phyloP scores from a whole-genome alignment of 2,888 invertebrate species.

The Acanthoscelides obtectus region DNA sequence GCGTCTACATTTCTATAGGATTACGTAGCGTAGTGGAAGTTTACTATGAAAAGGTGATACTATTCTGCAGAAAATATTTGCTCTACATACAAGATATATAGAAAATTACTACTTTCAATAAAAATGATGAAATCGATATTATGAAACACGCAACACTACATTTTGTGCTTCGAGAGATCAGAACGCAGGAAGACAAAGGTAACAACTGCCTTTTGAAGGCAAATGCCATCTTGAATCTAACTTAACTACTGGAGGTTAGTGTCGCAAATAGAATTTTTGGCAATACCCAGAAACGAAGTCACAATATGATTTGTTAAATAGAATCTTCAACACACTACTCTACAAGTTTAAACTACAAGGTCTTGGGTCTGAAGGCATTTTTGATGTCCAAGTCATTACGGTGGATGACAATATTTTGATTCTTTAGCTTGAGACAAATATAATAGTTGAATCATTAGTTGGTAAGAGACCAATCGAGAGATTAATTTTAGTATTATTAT shows the following conservation, averaged over 20 bases:
- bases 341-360: no score
- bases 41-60: slow-evolving; percentile 22
- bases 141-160: slow-evolving; percentile 26
- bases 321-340: no score
- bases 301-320: no score
- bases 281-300: not conserved
- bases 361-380: no score
- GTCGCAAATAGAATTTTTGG: not conserved
- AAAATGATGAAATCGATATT: slow-evolving; percentile 16
- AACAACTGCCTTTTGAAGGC: slow-evolving; percentile 33
- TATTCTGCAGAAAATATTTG: slow-evolving; percentile 33
- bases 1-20: not conserved
- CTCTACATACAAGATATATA: slow-evolving; percentile 32
- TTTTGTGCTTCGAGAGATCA: slow-evolving; percentile 45
- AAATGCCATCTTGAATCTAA: slow-evolving; percentile 15
- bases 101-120: slow-evolving; percentile 18
- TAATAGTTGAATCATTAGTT: no score
- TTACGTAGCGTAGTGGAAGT: slow-evolving; percentile 15
- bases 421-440: no score
- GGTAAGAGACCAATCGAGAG: no score
- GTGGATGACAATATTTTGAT: no score
- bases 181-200: slow-evolving; percentile 45
- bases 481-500: no score
- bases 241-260: not conserved
- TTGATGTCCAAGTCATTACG: no score